Base-by-base conservation (phyloP, 1,140 invertebrate genomes). In the Papilio polyxenes region DNA sequence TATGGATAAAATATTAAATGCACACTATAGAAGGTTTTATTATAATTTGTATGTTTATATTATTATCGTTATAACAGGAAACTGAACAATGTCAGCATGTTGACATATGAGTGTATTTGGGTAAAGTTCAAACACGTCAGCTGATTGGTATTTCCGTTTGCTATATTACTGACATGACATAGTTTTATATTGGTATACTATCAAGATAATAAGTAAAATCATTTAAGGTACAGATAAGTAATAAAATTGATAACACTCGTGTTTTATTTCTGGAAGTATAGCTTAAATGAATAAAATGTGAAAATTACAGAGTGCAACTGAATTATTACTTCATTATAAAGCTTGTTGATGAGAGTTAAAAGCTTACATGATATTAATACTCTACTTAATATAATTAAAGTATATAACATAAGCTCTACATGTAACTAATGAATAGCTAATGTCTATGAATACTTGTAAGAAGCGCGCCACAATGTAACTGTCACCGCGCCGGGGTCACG, bases 401-500 rank as follows among this genome's bases (percentile, higher is more conserved):
- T 40, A 65, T 65, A 9, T 65, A 65, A 13, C 13, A 13, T 37
- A 65, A 65, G 2, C 62, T 65, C 23, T 65, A 65, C 31, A 11
- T 40, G 31, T 37, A 72, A 37, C 31, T 72, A 72, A 37, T 72
- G 65, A 72, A 79, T 53, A 44, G 77, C 78, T 83, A 83, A 56
- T 74, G 44, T 81, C 76, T 82, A 56, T 81, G 53, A 81, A 87
- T 84, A 87, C 82, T 85, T 76, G 84, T 82, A 83, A 84, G 80
- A 81, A 84, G 81, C 82, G 82, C 85, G 83, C 20, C 75, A 81
- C 82, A 82, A 62, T 80, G 81, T 74, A 62, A 80, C 75, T 78
- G 83, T 85, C 82, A 85, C 74, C 0, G 74, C 40, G 44, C 15
- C 17, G 15, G n/a, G 74, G 74, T 75, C 74, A 75, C 74, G 74